Base-by-base conservation (phyloP, 2,113 vertebrate species). In the Engraulis encrasicolus region DNA sequence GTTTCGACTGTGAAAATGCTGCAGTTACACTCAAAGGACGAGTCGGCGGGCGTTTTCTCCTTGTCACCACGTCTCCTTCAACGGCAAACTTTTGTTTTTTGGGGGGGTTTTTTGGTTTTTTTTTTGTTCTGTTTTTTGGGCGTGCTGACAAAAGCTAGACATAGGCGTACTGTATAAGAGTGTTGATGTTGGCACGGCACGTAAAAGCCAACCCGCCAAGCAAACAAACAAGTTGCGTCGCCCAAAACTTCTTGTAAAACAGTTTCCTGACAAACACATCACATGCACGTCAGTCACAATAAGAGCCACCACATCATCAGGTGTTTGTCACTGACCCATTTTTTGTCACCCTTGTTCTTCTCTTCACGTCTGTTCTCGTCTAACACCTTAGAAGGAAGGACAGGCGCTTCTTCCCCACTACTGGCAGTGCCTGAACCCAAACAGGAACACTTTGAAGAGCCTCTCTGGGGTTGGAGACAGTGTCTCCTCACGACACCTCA, bases 1-100 rank as follows among this genome's bases (percentile, higher is more conserved):
- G 48, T 50, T n/a, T n/a, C n/a, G 71, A 50, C 48, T 12, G 19
- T 48, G 66, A 50, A 74, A 82, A 74, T 14, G 45, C 20, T 48
- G 3, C 58, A 37, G 45, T 78, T 82, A 50, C 36, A 48, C 77
- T 34, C 31, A 48, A 50, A 82, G 66, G 61, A 49, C 66, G 36
- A 18, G 50, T 18, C 77, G 50, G 36, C 66, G 50, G 61, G 15
- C 36, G 37, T 61, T 82, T 40, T 36, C 77, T 50, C 81, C 20
- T 66, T 82, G 81, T 78, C 81, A 82, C 50, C 31, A 34, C 61
- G 34, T 40, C 71, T 82, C 81, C 71, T 37, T 82, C 81, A 50
- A 78, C 45, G 50, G 50, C 81, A 48, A 50, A 50, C 71, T 2
- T 1, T 61, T 82, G 50, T 74, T 74, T 19, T 12, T 54, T 54